A percentile compares a stretch with the other conserved stretches of the same genome.
Conservation (phyloP, 2,797 vertebrate genomes). For the Pseudomugil gertrudae region DNA sequence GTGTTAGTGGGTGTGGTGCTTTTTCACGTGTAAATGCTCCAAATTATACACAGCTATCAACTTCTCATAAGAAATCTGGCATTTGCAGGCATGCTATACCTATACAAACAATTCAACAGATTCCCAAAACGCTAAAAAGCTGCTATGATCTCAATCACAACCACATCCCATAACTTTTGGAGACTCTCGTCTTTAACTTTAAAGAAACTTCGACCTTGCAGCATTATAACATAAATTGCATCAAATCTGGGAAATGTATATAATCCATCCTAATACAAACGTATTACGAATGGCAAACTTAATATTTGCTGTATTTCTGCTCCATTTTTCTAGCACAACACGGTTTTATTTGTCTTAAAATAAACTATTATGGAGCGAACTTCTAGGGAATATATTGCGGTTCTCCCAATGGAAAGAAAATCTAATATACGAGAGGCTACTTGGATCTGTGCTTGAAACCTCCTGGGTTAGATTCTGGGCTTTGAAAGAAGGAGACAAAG, state of each 20-base stretch:
- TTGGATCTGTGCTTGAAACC: constrained; percentile 15
- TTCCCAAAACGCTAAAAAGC: background rate
- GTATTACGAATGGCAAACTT: background rate
- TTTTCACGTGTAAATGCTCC: background rate
- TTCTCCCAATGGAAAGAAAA: constrained; percentile 6
- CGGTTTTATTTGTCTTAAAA: constrained; percentile 5
- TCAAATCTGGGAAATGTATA: background rate
- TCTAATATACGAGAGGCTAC: constrained; percentile 13
- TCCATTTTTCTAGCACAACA: background rate
- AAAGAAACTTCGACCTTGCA: background rate
- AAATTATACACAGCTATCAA: background rate
- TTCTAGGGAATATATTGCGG: constrained; percentile 3
- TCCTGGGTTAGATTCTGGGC: constrained; percentile 26
- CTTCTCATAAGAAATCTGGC: background rate
- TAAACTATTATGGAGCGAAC: background rate
- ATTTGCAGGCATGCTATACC: constrained; percentile 11
- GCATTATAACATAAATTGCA: background rate
- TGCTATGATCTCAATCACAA: background rate
- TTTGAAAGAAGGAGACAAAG: constrained; percentile 47
- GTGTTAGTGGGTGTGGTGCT: background rate
- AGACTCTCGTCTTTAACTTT: background rate
- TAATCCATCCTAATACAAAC: background rate
- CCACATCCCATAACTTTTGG: background rate
- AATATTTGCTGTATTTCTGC: background rate
- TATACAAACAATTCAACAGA: background rate